phyloP scores from a whole-genome alignment of 2,888 invertebrate species.

The Callosobruchus maculatus region DNA sequence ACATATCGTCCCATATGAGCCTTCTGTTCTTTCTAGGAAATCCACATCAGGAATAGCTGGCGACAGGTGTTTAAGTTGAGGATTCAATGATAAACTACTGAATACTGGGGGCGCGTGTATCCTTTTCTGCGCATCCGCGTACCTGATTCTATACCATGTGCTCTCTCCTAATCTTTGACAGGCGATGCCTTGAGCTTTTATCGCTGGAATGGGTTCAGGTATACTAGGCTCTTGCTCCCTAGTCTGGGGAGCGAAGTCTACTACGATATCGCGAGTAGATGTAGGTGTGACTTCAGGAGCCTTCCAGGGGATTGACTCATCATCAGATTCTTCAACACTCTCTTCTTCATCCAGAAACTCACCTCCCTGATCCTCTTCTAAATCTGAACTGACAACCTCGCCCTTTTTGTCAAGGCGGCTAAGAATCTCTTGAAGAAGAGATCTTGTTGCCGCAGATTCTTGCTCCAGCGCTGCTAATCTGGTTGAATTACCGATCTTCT shows the following conservation, averaged over 20 bases:
- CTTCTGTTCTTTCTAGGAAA: background rate
- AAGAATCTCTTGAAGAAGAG: background rate
- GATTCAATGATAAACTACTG: background rate
- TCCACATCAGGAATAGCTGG: background rate
- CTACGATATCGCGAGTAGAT: background rate
- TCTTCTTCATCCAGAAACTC: background rate
- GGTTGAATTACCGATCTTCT: background rate
- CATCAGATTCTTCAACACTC: background rate
- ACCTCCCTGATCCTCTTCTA: too few species aligned
- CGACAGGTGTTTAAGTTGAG: background rate
- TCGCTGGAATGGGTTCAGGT: background rate
- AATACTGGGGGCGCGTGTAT: background rate
- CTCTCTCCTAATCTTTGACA: background rate
- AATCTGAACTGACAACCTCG: too few species aligned
- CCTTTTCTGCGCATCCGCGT: background rate
- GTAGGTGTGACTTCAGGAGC: background rate
- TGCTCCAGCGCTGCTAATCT: background rate
- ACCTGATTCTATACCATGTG: background rate
- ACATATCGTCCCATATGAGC: constrained; percentile 4
- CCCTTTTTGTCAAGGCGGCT: background rate
- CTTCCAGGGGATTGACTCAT: background rate
- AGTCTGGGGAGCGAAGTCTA: background rate
- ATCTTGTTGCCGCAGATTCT: background rate
- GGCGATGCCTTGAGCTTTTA: background rate
- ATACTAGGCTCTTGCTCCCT: background rate